Evolutionary conservation across 2,888 invertebrate species (phyloP).

Genomic region (Unio pictorum): DNA sequence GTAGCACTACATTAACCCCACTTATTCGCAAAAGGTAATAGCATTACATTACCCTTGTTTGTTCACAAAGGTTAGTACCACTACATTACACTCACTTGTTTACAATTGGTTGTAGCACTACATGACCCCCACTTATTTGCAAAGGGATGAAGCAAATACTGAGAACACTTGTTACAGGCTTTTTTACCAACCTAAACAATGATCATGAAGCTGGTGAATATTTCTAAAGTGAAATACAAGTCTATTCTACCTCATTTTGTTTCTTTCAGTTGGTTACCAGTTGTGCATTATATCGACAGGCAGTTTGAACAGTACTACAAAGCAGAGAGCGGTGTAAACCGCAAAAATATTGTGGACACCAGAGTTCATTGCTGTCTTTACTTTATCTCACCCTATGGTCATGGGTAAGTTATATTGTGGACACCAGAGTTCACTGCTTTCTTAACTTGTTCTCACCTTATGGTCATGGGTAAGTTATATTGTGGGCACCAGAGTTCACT

Average conservation of each 20-base stretch:
- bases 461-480: constrained; percentile 86
- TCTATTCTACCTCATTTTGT: background rate
- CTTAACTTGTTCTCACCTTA: constrained; percentile 98
- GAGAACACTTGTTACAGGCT: too few relatives aligned
- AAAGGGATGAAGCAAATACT: background rate
- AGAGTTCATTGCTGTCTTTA: constrained; percentile 79
- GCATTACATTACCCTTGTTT: too few relatives aligned
- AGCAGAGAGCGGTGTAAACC: constrained; percentile 75
- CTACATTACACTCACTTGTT: too few relatives aligned
- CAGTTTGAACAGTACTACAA: constrained; percentile 78
- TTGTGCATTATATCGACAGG: constrained; percentile 93
- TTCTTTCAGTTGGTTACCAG: constrained; percentile 85
- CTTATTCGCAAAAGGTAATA: too few relatives aligned
- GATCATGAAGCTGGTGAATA: background rate
- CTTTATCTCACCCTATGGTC: constrained; percentile 96
- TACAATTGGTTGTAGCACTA: too few relatives aligned
- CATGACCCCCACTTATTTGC: background rate
- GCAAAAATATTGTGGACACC: constrained; percentile 78
- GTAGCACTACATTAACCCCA: too few relatives aligned
- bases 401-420: constrained; percentile 80
- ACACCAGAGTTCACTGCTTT: constrained; percentile 64
- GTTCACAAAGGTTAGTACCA: too few relatives aligned
- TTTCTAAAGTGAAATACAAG: background rate
- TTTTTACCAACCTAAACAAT: too few relatives aligned
- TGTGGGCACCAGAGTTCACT: too few relatives aligned